Base-by-base conservation (phyloP, 2,113 vertebrate species). In the Aleadryas rufinucha region DNA sequence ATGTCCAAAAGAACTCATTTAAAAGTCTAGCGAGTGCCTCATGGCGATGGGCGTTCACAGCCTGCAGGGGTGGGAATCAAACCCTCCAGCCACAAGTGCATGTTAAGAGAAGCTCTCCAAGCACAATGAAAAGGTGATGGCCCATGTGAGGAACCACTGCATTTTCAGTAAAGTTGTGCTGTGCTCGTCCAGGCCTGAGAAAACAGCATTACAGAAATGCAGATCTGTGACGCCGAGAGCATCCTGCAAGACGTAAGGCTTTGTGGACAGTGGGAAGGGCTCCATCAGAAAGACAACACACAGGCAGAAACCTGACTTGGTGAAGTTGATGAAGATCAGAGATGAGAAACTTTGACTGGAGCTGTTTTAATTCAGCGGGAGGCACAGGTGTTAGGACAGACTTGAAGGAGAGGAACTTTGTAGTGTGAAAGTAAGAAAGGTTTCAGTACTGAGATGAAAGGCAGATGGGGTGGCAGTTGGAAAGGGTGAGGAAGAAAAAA, bases 391-490 rank as follows among this genome's bases (percentile, higher is more conserved):
- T 93, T 45, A 96, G 88, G 75, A 88, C 63, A 93, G 90, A 92
- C 70, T 37, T 37, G 82, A 93, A 76, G 69, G 35, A 91, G 53
- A 84, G 30, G 31, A 95, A 49, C 85, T 74, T 92, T 22, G 53
- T 30, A 72, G 28, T 21, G 31, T 76, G 75, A 93, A 96, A 85
- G 53, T 16, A 49, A 64, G 68, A 87, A 75, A 71, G 63, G 44
- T 76, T 85, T 72, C 70, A 45, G 59, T 50, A 14, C 64, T 15
- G 64, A 83, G 37, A 84, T 50, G 86, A 90, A 95, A 87, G 69
- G 59, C 90, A 96, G 91, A 95, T 89, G 94, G 76, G n/a, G 60
- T 75, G 60, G 80, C 86, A 95, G 80, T 84, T 90, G 68, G 83
- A 84, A 87, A 79, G 49, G 85, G 47, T 33, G 26, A 27, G 42